phyloP scores from a whole-genome alignment of 1,140 invertebrate genomes.

The Drosophila takahashii region DNA sequence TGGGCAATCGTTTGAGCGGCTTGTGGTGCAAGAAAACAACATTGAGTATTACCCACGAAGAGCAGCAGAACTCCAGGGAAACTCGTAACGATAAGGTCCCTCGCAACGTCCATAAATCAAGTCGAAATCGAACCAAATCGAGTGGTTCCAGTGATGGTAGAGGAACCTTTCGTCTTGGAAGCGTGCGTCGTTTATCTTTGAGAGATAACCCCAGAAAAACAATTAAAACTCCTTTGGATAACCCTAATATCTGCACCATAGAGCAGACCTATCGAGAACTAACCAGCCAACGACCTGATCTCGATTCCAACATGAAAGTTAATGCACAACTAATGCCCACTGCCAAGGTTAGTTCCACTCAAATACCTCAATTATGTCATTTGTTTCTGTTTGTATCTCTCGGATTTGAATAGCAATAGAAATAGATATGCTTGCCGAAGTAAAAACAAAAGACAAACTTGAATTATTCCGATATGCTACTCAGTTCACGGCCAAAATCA shows the following conservation, averaged over 20 bases:
- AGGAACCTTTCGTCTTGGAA: conserved; percentile 69
- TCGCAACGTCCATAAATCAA: conserved; percentile 36
- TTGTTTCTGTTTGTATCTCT: conserved; percentile 39
- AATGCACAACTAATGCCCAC: conserved; percentile 55
- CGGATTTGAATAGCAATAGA: conserved; percentile 35
- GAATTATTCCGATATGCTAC: conserved; percentile 50
- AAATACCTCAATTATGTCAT: conserved; percentile 70
- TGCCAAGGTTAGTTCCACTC: conserved; percentile 48
- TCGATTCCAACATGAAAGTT: conserved; percentile 46
- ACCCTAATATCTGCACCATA: conserved; percentile 22
- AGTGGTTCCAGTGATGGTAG: conserved; percentile 40
- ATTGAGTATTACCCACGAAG: conserved; percentile 59
- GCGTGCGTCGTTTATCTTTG: conserved; percentile 69
- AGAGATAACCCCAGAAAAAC: conserved; percentile 53
- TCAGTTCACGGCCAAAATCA: conserved; percentile 61
- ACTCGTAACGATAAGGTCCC: conserved; percentile 16
- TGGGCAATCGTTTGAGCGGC: conserved; percentile 83
- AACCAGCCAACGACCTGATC: neutral
- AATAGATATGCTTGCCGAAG: conserved; percentile 35
- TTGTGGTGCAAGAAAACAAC: conserved; percentile 83
- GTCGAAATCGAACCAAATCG: conserved; percentile 49
- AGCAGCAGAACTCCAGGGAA: conserved; percentile 5
- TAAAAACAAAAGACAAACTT: conserved; percentile 50
- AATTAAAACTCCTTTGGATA: conserved; percentile 3
- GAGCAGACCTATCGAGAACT: conserved; percentile 41